Base-by-base conservation (phyloP, 2,888 invertebrate species). In the Blera fallax region DNA sequence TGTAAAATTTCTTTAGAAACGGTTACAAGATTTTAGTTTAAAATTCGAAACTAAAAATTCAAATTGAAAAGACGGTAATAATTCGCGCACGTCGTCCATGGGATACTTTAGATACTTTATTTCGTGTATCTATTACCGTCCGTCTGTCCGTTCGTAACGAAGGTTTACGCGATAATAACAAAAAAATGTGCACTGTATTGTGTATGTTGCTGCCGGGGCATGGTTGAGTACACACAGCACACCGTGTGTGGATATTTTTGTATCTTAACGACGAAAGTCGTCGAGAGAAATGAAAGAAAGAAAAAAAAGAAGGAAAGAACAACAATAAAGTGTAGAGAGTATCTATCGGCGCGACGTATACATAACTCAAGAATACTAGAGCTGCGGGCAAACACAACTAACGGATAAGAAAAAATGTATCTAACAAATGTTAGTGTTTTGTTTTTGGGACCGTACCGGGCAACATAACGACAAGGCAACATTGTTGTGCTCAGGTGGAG, bases 81-180 rank as follows among this genome's bases (percentile, higher is more conserved):
- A 72, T 40, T 67, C 60, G 54, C 72, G 76, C 72, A 72, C 56
- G 76, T 56, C 52, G 58, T 70, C 62, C 78, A 84, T 74, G 24
- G 45, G 32, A 11, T 62, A n/a, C n/a, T 4, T 32, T 67, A 62
- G 74, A 74, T 74, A 74, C 74, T 62, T 64, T 4, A 11, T 14
- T 60, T 18, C 7, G 32, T 64, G 6, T 21, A 18, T 54, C 45
- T 34, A 54, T 34, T 45, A 52, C 60, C 58, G 70, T 60, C 52
- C 52, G 74, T 56, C 45, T 58, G 81, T 85, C 70, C 58, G 76
- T 72, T 77, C 81, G 76, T 58, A 48, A 60, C 76, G 81, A 85
- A 85, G 85, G 85, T 81, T 85, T 81, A 81, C 81, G 85, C 85
- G 85, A 76, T 81, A 85, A 85, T 85, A 85, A 81, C 76, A 72